Evolutionary conservation across 2,113 vertebrate species (phyloP).

Genomic region (Rhinoptilus africanus): DNA sequence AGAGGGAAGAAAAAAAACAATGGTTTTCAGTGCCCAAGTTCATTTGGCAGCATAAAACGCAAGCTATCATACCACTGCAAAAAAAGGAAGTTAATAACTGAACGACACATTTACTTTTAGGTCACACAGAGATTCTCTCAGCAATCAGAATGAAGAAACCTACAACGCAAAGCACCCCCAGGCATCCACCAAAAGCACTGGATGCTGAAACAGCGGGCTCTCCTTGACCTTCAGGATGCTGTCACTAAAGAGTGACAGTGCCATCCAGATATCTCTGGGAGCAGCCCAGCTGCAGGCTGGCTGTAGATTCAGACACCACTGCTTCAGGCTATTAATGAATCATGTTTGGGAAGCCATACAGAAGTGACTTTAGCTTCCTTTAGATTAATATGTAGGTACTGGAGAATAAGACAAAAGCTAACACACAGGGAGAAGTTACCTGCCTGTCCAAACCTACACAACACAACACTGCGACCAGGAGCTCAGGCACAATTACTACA

Average conservation of each 20-base stretch:
- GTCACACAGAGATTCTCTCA: background rate
- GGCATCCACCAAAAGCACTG: background rate
- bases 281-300: background rate
- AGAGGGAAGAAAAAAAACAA: background rate
- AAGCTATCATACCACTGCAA: background rate
- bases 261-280: no score
- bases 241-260: accelerated
- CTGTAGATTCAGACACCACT: background rate
- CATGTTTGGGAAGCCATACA: background rate
- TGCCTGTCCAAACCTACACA: accelerated
- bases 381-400: accelerated
- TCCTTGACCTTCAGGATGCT: background rate
- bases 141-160: background rate
- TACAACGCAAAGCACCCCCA: background rate
- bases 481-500: background rate
- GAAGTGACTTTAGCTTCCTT: background rate
- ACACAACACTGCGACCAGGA: background rate
- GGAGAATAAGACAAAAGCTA: background rate
- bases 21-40: background rate
- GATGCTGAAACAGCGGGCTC: accelerated
- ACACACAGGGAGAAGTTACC: background rate
- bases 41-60: background rate
- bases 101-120: background rate
- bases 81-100: background rate
- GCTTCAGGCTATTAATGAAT: background rate